Evolutionary conservation across 2,888 invertebrate genomes (phyloP).

Genomic region (Polyommatus icarus): DNA sequence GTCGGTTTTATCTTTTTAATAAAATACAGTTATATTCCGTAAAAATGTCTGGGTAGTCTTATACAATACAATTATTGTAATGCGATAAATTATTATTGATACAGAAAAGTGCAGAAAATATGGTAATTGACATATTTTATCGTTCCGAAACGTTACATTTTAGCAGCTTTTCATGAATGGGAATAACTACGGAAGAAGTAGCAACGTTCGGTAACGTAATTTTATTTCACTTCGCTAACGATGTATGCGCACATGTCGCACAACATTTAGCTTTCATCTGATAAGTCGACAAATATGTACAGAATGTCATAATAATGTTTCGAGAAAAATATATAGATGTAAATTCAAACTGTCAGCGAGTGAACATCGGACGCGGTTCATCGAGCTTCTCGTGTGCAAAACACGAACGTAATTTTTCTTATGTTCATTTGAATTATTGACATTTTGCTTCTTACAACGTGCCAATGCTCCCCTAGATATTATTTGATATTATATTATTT

Average conservation of each 20-base stretch:
- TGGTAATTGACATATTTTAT: background rate
- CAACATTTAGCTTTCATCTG: background rate
- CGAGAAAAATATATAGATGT: conserved; percentile 9
- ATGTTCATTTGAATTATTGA: conserved; percentile 9
- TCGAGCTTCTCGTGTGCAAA: background rate
- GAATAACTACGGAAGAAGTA: background rate
- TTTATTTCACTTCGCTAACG: background rate
- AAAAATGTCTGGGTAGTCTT: background rate
- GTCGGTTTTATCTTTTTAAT: no score
- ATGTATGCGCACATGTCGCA: background rate
- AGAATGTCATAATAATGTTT: background rate
- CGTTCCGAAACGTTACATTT: background rate
- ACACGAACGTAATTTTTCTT: background rate
- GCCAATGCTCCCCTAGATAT: background rate
- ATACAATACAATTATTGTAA: background rate
- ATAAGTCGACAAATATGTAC: background rate
- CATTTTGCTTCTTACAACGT: background rate
- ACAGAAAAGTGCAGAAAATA: background rate
- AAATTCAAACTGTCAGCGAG: background rate
- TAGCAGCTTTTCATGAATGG: background rate
- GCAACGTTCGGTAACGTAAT: background rate
- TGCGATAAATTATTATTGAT: background rate
- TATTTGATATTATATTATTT: background rate
- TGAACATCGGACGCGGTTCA: conserved; percentile 9
- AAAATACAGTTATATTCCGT: no score